Conservation (phyloP, 2,113 vertebrate species). For the Montifringilla adamsi region DNA sequence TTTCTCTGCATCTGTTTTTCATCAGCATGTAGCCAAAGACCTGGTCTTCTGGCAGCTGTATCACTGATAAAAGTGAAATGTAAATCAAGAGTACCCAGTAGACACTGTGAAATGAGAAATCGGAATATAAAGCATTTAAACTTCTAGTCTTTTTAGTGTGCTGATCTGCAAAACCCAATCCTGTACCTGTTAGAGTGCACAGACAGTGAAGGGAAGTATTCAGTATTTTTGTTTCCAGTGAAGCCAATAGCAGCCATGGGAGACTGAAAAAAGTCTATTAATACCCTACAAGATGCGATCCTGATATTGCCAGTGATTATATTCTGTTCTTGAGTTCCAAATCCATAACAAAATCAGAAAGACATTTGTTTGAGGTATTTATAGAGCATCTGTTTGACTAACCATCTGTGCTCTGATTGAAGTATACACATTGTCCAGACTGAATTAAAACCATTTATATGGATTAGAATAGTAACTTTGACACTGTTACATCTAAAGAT, state of each 20-base stretch:
- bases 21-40: not conserved
- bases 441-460: conserved; percentile 10
- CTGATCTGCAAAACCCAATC: not conserved
- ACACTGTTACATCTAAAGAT: not conserved
- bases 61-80: conserved; percentile 2
- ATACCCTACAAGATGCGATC: not conserved
- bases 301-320: not conserved
- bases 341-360: conserved; percentile 44
- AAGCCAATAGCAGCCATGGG: not conserved
- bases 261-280: not conserved
- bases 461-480: not conserved
- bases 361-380: conserved; percentile 68
- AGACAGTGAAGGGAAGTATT: not conserved
- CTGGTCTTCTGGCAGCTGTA: not conserved
- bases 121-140: not conserved
- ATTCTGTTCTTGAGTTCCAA: conserved; percentile 18
- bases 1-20: not conserved
- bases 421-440: conserved; percentile 22
- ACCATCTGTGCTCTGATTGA: conserved; percentile 63
- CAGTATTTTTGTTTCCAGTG: not conserved
- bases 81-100: not conserved
- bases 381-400: conserved; percentile 56
- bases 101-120: not conserved
- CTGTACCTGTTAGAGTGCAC: not conserved
- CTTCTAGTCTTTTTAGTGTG: not conserved